phyloP scores from a whole-genome alignment of 1,140 invertebrate species.

The Caenorhabditis tropicalis region DNA sequence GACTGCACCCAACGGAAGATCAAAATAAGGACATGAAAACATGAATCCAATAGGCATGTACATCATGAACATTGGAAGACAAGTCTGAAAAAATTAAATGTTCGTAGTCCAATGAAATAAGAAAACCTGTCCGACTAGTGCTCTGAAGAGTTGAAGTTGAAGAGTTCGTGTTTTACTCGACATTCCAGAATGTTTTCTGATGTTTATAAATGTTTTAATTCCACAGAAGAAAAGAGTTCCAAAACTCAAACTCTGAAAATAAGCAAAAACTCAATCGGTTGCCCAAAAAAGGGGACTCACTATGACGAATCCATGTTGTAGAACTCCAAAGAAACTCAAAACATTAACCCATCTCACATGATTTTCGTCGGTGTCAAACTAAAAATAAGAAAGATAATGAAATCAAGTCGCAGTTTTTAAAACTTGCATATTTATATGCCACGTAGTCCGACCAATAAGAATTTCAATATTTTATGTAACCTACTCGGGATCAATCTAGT shows the following conservation, averaged over 20 bases:
- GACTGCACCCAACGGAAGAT: background rate
- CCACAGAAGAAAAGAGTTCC: background rate
- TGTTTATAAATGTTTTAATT: background rate
- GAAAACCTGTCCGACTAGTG: background rate
- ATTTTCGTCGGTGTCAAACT: slow-evolving; percentile 24
- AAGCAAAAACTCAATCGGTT: background rate
- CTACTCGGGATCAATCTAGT: background rate
- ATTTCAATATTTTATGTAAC: background rate
- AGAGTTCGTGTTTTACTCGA: background rate
- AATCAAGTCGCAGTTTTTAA: background rate
- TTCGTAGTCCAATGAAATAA: background rate
- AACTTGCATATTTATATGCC: background rate
- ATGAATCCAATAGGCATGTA: slow-evolving; percentile 14
- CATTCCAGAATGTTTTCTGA: background rate
- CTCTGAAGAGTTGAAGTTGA: background rate
- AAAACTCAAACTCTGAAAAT: background rate
- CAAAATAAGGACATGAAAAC: slow-evolving; percentile 15
- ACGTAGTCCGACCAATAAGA: background rate
- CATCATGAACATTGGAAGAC: slow-evolving; percentile 10
- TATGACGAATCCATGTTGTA: background rate
- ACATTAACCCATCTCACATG: background rate
- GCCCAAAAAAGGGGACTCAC: background rate
- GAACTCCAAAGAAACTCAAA: background rate
- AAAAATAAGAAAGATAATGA: background rate
- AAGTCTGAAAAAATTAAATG: background rate